Base-by-base conservation (phyloP, 2,888 invertebrate genomes). In the Agriopis marginaria region DNA sequence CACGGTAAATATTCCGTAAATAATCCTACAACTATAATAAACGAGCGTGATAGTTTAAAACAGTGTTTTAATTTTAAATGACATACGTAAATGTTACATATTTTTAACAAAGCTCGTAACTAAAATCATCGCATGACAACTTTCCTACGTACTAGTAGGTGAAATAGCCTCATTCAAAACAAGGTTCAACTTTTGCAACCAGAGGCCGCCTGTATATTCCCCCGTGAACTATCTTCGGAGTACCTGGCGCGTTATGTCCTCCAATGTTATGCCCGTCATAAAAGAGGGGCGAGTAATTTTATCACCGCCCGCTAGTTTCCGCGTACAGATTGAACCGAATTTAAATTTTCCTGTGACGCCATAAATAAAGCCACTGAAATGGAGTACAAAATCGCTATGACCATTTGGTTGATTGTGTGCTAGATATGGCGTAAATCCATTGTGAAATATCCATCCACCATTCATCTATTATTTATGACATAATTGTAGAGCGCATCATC, bases 281-380 rank as follows among this genome's bases (percentile, higher is more conserved):
- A 77, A 77, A 75, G 76, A 75, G 74, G 77, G 73, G 69, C 71
- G 66, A 69, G 75, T 77, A 77, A 77, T 75, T 75, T 77, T 77
- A 77, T 75, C 72, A 64, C 72, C 67, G 51, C 58, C 66, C 70
- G 70, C 73, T 75, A 77, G 72, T 75, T 75, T 64, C 70, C 66
- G 66, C 50, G 54, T 54, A 70, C 73, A 77, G 74, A 77, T 77
- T 77, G 75, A 74, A 73, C 75, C 60, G 70, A 75, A 76, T 76
- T 76, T 73, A 76, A 76, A 76, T 76, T 75, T 73, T 70, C 69
- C 68, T 59, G 55, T 72, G 70, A 50, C 14, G 32, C n/a, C 53
- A 66, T 71, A 72, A 74, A 73, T 71, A 72, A 44, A 73, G 63
- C 71, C 70, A 40, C 71, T 56, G 63, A 73, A 75, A 73, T 72